Conservation (phyloP, 23 tunicate species). For the Diplosoma virens region DNA sequence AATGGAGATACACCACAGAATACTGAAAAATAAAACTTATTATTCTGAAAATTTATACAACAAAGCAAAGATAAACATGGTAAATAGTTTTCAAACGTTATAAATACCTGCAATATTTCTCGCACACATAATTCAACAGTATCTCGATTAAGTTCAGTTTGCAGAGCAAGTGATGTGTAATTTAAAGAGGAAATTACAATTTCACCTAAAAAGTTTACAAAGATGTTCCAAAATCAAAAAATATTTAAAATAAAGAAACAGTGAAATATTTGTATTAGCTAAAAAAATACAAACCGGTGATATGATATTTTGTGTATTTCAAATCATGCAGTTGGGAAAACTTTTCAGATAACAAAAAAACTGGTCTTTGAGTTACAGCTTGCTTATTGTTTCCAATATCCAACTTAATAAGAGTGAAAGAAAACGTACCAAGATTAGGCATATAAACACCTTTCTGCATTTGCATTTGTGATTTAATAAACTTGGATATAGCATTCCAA, state of each 20-base stretch:
- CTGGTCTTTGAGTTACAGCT: slow-evolving; percentile 76
- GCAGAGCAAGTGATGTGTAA: slow-evolving; percentile 57
- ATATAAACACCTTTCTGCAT: slow-evolving; percentile 66
- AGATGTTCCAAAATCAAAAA: too few relatives aligned
- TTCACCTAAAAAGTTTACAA: slow-evolving; percentile 47
- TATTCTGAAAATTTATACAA: background rate
- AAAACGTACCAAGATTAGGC: slow-evolving; percentile 81
- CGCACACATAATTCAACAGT: slow-evolving; percentile 88
- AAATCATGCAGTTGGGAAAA: slow-evolving; percentile 76
- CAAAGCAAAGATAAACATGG: background rate
- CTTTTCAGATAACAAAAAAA: slow-evolving; percentile 80
- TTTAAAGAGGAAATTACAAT: slow-evolving; percentile 60
- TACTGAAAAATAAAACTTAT: too few relatives aligned
- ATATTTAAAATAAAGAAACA: background rate
- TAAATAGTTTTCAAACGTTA: background rate
- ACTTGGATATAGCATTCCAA: slow-evolving; percentile 74
- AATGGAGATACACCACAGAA: too few relatives aligned
- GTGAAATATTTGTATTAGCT: background rate
- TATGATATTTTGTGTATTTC: slow-evolving; percentile 64
- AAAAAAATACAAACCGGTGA: slow-evolving; percentile 46
- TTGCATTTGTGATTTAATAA: slow-evolving; percentile 65
- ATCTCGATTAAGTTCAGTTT: slow-evolving; percentile 61
- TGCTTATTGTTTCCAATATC: slow-evolving; percentile 82
- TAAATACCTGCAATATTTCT: slow-evolving; percentile 77
- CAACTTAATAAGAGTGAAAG: slow-evolving; percentile 70